These are phyloP conservation scores for Pseudopleuronectes americanus DNA, from an alignment of 2,797 vertebrate genomes.

Conservation along the genomic window DNA sequence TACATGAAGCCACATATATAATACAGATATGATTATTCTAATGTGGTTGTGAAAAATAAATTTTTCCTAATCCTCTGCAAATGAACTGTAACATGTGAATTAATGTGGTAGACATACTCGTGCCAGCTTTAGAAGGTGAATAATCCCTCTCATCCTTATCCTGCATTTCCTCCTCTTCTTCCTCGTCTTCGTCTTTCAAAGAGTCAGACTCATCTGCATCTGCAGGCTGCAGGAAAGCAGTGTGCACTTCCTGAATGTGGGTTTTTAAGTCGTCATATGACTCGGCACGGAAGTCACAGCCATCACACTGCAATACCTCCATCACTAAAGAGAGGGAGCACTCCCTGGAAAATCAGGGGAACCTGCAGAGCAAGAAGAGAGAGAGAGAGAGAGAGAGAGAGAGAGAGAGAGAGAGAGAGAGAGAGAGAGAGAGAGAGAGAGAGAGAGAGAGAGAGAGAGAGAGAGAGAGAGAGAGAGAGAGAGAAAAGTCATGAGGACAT, in stretches of 20 bases:
- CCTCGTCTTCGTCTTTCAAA: conserved; percentile 88
- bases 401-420: too few species aligned
- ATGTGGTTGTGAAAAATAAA: conserved; percentile 9
- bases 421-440: conserved; percentile 29
- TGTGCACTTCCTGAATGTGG: conserved; percentile 99
- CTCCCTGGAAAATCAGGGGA: conserved; percentile 94
- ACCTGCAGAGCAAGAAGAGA: conserved; percentile 73
- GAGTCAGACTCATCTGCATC: conserved; percentile 93
- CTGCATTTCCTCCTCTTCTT: conserved; percentile 62
- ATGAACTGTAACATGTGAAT: conserved; percentile 50
- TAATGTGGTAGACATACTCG: conserved; percentile 66
- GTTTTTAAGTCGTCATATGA: conserved; percentile 96
- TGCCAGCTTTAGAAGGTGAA: conserved; percentile 72
- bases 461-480: conserved; percentile 20
- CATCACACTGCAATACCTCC: conserved; percentile 99
- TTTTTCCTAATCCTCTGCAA: conserved; percentile 51
- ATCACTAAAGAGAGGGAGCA: conserved; percentile 82
- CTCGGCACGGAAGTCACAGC: conserved; percentile 97
- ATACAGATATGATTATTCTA: conserved; percentile 5
- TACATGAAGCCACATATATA: conserved; percentile 10
- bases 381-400: conserved; percentile 25
- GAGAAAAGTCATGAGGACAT: conserved; percentile 25
- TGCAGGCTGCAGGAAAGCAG: conserved; percentile 95
- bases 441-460: conserved; percentile 27
- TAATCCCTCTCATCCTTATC: conserved; percentile 73